Base-by-base conservation (phyloP, 2,113 vertebrate genomes). In the Macquaria ambigua region DNA sequence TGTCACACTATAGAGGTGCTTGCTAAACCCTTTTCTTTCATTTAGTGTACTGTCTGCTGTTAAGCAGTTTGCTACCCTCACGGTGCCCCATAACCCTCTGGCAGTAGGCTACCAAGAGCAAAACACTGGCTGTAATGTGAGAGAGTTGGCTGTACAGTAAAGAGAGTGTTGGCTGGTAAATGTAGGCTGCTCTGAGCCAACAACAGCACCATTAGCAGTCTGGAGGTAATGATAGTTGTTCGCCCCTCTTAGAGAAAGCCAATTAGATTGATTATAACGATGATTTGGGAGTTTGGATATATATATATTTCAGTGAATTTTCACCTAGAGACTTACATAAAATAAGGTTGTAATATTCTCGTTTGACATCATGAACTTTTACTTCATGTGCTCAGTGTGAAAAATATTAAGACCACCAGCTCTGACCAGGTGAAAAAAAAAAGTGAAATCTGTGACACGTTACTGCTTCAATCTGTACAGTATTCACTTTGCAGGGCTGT, bases 161-260 rank as follows among this genome's bases (percentile, higher is more conserved):
- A 87, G 62, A 81, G 67, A 31, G 59, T 76, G 87, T 77, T 90
- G 87, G 86, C 89, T 84, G 87, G 43, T 81, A 68, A 87, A 86
- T 78, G 81, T 71, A 63, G 70, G 50, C 39, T 3, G 2, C 53
- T 63, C 68, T 43, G 68, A 85, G 90, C 92, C 90, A 93, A 89
- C 79, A 93, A 86, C 84, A 89, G 87, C 90, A 90, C 81, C 75
- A 91, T 93, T 93, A 89, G 73, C 84, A 85, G 63, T 87, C 84
- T 86, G 75, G 81, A 86, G 71, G 81, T 91, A 88, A 90, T 93
- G 84, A 79, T 74, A 68, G 81, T 81, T 91, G 84, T 84, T 84
- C 34, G 9, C 61, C 58, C 0, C 70, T 85, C 78, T 85, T 50
- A 87, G 52, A 80, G 73, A 75, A 59, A 77, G 25, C 20, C 67